These are phyloP conservation scores for Drosophila carrolli DNA, from an alignment of 1,140 invertebrate species.

Conservation along the genomic window DNA sequence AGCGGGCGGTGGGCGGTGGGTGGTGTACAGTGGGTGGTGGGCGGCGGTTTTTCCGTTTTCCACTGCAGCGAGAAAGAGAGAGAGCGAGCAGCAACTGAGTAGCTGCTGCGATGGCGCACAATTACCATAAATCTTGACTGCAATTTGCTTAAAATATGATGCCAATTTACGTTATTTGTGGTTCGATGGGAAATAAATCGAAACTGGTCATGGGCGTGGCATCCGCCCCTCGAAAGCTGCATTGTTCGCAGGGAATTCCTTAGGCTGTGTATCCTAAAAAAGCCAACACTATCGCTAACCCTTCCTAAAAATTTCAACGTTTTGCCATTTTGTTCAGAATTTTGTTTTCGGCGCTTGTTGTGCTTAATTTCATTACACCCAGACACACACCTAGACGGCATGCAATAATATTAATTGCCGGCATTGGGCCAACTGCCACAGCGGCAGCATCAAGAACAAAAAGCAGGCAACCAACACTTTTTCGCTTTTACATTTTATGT, in stretches of 20 bases:
- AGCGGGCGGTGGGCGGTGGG: background rate
- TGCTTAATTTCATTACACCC: slow-evolving; percentile 77
- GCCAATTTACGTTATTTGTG: slow-evolving; percentile 83
- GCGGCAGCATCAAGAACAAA: slow-evolving; percentile 34
- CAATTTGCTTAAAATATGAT: slow-evolving; percentile 84
- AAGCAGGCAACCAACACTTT: slow-evolving; percentile 67
- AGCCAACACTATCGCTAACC: slow-evolving; percentile 5
- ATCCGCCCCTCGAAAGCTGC: slow-evolving; percentile 2
- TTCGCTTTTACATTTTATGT: slow-evolving; percentile 79
- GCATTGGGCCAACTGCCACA: slow-evolving; percentile 72
- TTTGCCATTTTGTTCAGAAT: slow-evolving; percentile 73
- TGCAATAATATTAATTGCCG: slow-evolving; percentile 82
- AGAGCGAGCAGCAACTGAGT: slow-evolving; percentile 25
- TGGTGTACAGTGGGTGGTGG: slow-evolving; percentile 1
- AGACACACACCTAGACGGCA: slow-evolving; percentile 48
- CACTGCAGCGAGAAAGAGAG: slow-evolving; percentile 9
- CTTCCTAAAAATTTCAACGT: slow-evolving; percentile 18
- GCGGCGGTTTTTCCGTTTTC: slow-evolving; percentile 4
- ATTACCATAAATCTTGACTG: slow-evolving; percentile 82
- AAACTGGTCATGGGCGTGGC: slow-evolving; percentile 57
- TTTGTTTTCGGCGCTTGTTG: slow-evolving; percentile 73
- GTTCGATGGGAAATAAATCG: slow-evolving; percentile 82
- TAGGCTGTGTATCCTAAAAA: no score
- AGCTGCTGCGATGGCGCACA: slow-evolving; percentile 72
- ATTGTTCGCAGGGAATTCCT: slow-evolving; percentile 35